These are phyloP conservation scores for Cenopis cana DNA, from an alignment of 2,888 invertebrate species.

Conservation along the genomic window DNA sequence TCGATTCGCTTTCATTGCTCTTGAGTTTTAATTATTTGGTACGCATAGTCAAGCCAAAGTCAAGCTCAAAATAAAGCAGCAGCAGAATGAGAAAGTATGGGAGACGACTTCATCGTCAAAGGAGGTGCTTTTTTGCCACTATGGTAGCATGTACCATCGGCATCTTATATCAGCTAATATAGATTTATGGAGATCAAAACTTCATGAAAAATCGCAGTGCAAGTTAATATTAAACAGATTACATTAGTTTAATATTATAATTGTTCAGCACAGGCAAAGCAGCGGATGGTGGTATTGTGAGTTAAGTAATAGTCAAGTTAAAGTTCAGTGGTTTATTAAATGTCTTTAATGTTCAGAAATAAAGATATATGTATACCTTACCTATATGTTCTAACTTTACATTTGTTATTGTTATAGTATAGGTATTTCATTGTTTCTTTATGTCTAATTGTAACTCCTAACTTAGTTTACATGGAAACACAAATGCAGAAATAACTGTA, in stretches of 20 bases:
- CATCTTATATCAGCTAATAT: neutral
- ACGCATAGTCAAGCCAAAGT: neutral
- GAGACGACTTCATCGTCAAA: neutral
- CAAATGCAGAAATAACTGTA: neutral
- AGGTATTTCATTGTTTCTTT: neutral
- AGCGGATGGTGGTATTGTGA: conserved; percentile 1
- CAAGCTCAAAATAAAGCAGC: too few relatives aligned
- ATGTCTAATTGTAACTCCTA: conserved; percentile 5
- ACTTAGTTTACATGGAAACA: neutral
- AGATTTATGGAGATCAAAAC: neutral
- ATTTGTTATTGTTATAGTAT: conserved; percentile 31
- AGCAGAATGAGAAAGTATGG: neutral
- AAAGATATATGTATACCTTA: conserved; percentile 4
- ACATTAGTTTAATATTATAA: too few relatives aligned
- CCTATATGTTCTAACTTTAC: conserved; percentile 23
- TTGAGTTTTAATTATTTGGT: too few relatives aligned
- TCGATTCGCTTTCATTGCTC: too few relatives aligned
- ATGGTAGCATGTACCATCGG: neutral
- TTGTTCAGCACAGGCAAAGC: conserved; percentile 4
- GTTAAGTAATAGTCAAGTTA: conserved; percentile 11
- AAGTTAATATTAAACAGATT: neutral
- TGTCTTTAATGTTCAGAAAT: conserved; percentile 18
- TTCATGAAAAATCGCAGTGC: conserved; percentile 1
- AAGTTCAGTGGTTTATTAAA: conserved; percentile 24
- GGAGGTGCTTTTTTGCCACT: too few relatives aligned